phyloP scores from a whole-genome alignment of 1,140 invertebrate genomes.

The Megalopta genalis region DNA sequence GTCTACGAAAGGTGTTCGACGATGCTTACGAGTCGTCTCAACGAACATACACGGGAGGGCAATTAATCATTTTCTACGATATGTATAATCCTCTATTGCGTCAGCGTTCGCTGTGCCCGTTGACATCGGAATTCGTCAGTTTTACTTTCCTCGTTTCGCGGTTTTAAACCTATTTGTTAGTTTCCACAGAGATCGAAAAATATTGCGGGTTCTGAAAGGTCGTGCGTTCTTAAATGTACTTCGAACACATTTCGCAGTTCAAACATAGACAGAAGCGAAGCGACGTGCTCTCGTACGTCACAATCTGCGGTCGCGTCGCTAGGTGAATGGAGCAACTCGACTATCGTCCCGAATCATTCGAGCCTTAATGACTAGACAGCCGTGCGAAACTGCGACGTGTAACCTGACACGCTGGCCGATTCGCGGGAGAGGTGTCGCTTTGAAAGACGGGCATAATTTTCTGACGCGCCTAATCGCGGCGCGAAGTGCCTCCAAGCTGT shows the following conservation, averaged over 20 bases:
- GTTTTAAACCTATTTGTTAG: not conserved
- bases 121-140: conserved; percentile 14
- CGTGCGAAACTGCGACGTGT: conserved; percentile 39
- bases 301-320: conserved; percentile 19
- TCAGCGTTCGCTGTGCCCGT: not conserved
- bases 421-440: conserved; percentile 21
- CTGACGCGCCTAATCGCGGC: conserved; percentile 19
- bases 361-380: too few species aligned
- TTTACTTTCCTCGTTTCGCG: conserved; percentile 27
- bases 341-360: not conserved
- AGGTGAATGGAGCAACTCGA: not conserved
- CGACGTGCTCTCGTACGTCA: conserved; percentile 32
- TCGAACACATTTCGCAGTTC: conserved; percentile 40
- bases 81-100: conserved; percentile 11
- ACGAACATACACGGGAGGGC: not conserved
- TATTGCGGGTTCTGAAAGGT: not conserved
- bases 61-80: not conserved
- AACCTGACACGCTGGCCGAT: not conserved
- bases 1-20: conserved; percentile 47
- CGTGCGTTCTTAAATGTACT: not conserved
- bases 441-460: conserved; percentile 43
- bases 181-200: conserved; percentile 13
- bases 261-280: conserved; percentile 10
- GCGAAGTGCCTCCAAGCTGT: not conserved
- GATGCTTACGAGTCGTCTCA: not conserved